These are phyloP conservation scores for Trichomalopsis sarcophagae DNA, from an alignment of 1,140 invertebrate species.

Conservation along the genomic window DNA sequence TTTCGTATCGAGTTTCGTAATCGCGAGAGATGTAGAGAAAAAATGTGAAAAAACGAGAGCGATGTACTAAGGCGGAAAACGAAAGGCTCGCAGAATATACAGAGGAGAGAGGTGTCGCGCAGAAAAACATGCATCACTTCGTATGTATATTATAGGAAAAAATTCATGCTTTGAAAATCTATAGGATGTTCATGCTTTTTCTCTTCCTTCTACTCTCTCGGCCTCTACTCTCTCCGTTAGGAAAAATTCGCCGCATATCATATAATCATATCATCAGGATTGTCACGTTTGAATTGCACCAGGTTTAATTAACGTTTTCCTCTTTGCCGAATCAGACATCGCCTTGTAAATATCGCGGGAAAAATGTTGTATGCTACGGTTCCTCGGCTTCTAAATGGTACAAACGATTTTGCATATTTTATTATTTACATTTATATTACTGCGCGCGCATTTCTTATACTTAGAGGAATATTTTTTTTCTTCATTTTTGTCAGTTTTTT, in stretches of 20 bases:
- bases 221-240: background rate
- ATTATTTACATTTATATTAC: constrained; percentile 4
- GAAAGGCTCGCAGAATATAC: background rate
- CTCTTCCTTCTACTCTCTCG: background rate
- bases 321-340: constrained; percentile 24
- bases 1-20: background rate
- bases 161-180: background rate
- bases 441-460: background rate
- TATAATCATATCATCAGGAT: constrained; percentile 41
- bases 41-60: constrained; percentile 5
- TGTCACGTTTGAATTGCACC: constrained; percentile 53
- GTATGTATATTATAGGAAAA: background rate
- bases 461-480: background rate
- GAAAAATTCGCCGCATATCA: constrained; percentile 4
- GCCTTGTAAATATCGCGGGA: background rate
- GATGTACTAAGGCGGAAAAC: constrained; percentile 29
- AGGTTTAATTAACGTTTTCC: constrained; percentile 5
- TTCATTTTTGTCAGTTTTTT: constrained; percentile 1
- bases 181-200: background rate
- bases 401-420: background rate
- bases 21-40: constrained; percentile 4
- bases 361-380: constrained; percentile 8
- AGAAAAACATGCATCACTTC: constrained; percentile 20
- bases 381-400: background rate
- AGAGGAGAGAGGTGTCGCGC: background rate